Percentiles rank a stretch among this genome's conserved stretches.
phyloP scores from a whole-genome alignment of 2,888 invertebrate species.

The Pyralis farinalis region DNA sequence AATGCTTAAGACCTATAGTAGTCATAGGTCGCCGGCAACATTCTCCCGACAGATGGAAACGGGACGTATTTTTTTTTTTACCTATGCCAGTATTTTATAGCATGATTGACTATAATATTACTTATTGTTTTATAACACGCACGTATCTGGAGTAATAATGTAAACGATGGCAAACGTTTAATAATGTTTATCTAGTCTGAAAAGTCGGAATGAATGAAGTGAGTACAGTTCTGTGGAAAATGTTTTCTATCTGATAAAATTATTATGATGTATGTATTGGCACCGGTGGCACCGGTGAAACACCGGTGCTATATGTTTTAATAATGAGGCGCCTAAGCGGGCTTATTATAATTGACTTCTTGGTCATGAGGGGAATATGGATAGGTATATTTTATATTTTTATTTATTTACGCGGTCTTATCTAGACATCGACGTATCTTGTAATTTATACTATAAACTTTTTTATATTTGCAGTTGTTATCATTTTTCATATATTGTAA shows the following conservation, averaged over 20 bases:
- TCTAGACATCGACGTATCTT: conserved; percentile 3
- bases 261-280: neutral
- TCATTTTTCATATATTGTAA: conserved; percentile 10
- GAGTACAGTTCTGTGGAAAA: neutral
- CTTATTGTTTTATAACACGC: conserved; percentile 14
- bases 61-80: conserved; percentile 44
- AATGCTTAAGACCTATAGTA: conserved; percentile 50
- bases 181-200: conserved; percentile 24
- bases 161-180: conserved; percentile 15
- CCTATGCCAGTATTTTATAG: conserved; percentile 68
- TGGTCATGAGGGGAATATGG: conserved; percentile 13
- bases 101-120: conserved; percentile 23
- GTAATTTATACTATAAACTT: conserved; percentile 11
- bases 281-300: too few species aligned
- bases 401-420: conserved; percentile 9
- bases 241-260: conserved; percentile 1
- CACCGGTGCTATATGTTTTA: conserved; percentile 10
- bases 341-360: conserved; percentile 9
- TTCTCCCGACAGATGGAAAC: conserved; percentile 33
- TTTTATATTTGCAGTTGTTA: conserved; percentile 12
- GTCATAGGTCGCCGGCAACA: conserved; percentile 46
- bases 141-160: conserved; percentile 16
- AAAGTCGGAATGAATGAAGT: conserved; percentile 20
- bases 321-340: conserved; percentile 12
- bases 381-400: conserved; percentile 9